Conservation (phyloP, 64 coral and sea anemone genomes). For the Dendronephthya gigantea region DNA sequence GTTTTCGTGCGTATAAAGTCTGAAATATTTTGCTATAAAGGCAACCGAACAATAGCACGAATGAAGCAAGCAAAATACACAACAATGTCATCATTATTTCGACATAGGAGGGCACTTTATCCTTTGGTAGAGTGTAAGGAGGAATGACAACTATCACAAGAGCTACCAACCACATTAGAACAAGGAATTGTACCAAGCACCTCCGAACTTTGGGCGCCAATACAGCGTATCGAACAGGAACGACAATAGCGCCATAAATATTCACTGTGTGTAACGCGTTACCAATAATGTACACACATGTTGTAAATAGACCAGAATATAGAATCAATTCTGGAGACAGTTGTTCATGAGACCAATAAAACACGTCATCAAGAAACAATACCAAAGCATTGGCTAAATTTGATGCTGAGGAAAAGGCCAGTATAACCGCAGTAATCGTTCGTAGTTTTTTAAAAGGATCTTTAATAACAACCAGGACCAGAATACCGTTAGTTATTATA, state of each 20-base stretch:
- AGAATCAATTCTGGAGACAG: neutral
- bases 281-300: neutral
- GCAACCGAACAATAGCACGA: neutral
- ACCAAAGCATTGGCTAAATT: neutral
- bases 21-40: neutral
- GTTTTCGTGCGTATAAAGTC: neutral
- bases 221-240: neutral
- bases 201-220: neutral
- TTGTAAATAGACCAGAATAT: neutral
- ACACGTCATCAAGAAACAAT: neutral
- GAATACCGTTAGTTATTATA: neutral
- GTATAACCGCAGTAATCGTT: neutral
- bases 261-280: neutral
- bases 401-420: neutral
- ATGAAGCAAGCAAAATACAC: neutral
- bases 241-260: neutral
- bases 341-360: neutral
- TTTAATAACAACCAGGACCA: neutral
- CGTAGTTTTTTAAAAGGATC: neutral
- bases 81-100: neutral
- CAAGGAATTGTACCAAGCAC: neutral
- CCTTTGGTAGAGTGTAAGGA: neutral
- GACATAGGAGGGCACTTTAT: neutral
- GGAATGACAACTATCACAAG: neutral
- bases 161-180: neutral